These are phyloP conservation scores for Agriopis aurantiaria DNA, from an alignment of 2,888 invertebrate genomes.

Conservation along the genomic window DNA sequence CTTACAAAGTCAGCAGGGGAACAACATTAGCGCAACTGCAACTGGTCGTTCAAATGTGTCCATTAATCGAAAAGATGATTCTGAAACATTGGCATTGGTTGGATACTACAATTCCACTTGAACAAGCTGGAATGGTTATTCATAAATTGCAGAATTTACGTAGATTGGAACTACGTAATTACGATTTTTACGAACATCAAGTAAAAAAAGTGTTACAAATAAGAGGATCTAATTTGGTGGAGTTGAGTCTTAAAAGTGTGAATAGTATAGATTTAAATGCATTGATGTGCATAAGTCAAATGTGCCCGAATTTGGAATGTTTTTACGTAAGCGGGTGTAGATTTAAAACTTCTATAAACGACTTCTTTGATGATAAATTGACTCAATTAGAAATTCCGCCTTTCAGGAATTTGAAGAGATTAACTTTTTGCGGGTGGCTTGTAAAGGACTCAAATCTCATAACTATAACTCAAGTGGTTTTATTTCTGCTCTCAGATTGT, in stretches of 20 bases:
- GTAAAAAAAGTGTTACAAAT: neutral
- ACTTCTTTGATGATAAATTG: too few species aligned
- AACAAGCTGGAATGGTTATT: neutral
- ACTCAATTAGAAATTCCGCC: too few species aligned
- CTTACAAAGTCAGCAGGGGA: neutral
- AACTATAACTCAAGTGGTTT: too few species aligned
- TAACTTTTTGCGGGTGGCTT: too few species aligned
- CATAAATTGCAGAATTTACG: neutral
- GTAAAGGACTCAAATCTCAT: too few species aligned
- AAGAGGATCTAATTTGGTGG: neutral
- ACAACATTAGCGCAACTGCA: neutral
- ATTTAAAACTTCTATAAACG: too few species aligned
- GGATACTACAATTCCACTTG: too few species aligned
- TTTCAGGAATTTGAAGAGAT: too few species aligned
- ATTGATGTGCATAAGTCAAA: too few species aligned
- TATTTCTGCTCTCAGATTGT: too few species aligned
- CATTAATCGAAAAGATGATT: neutral
- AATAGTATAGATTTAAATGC: neutral
- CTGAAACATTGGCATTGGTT: too few species aligned
- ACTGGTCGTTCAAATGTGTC: neutral
- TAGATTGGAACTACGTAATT: neutral
- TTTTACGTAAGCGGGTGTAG: too few species aligned
- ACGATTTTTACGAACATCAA: neutral
- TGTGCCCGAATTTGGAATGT: neutral
- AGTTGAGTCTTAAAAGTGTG: neutral